Conservation (phyloP, 1,140 invertebrate genomes). For the Proctacanthus coquilletti region DNA sequence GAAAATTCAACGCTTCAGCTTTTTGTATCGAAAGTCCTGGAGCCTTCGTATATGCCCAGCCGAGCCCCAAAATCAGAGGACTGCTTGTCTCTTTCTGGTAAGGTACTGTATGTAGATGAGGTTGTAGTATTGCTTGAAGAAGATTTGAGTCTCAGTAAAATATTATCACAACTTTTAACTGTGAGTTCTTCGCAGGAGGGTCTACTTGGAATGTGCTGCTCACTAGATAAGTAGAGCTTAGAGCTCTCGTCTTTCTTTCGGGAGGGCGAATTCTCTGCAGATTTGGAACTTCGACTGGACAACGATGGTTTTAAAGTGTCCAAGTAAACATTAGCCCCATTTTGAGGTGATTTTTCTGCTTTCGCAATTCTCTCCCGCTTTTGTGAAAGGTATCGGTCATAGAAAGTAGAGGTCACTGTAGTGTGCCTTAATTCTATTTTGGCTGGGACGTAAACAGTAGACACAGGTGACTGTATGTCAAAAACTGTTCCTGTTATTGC, state of each 20-base stretch:
- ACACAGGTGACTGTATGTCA: conserved; percentile 12
- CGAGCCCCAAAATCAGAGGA: too few relatives aligned
- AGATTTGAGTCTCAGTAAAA: conserved; percentile 8
- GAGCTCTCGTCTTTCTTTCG: neutral
- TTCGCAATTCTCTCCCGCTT: conserved; percentile 18
- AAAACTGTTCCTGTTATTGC: neutral
- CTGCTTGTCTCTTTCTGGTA: too few relatives aligned
- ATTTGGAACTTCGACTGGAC: conserved; percentile 3
- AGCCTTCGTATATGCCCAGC: too few relatives aligned
- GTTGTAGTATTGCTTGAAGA: neutral
- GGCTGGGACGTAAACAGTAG: conserved; percentile 19
- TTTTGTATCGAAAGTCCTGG: too few relatives aligned
- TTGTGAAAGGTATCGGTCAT: conserved; percentile 26
- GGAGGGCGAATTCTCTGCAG: conserved; percentile 7
- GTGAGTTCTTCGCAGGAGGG: neutral
- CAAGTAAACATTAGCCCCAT: conserved; percentile 17
- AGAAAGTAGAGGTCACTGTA: conserved; percentile 28
- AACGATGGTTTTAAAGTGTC: conserved; percentile 10
- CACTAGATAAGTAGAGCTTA: neutral
- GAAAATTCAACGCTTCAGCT: too few relatives aligned
- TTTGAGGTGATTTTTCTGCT: conserved; percentile 17
- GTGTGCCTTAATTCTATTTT: conserved; percentile 28
- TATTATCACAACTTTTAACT: conserved; percentile 10
- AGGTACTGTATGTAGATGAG: neutral
- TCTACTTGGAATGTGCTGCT: neutral